These are phyloP conservation scores for Siphlonurus alternatus DNA, from an alignment of 2,888 invertebrate species.

Conservation along the genomic window DNA sequence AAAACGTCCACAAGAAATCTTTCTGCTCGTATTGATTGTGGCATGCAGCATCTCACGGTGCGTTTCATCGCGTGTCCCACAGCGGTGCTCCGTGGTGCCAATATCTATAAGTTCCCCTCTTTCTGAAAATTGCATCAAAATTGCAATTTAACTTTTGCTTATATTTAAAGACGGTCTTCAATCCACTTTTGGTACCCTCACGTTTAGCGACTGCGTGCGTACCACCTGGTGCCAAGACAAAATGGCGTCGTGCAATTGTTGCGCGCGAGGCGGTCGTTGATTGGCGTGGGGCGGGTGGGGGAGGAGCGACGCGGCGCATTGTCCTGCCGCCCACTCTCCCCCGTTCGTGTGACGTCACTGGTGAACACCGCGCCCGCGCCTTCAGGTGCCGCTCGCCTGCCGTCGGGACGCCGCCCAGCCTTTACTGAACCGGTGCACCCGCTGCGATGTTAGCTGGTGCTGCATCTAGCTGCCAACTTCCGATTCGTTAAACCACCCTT, in stretches of 20 bases:
- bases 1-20: too few relatives aligned
- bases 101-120: too few relatives aligned
- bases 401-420: background rate
- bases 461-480: background rate
- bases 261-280: background rate
- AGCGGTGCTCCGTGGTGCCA: too few relatives aligned
- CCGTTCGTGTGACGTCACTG: constrained; percentile 1
- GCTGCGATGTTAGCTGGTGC: background rate
- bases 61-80: too few relatives aligned
- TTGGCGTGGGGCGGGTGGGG: background rate
- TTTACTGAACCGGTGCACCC: too few relatives aligned
- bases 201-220: background rate
- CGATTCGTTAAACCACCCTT: too few relatives aligned
- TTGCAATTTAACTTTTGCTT: too few relatives aligned
- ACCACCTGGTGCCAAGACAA: constrained; percentile 1
- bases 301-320: background rate
- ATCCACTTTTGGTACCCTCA: background rate
- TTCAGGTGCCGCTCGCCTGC: background rate
- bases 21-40: too few relatives aligned
- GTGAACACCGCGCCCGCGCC: background rate
- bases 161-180: too few relatives aligned
- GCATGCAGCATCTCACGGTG: too few relatives aligned
- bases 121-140: too few relatives aligned
- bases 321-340: background rate
- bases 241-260: constrained; percentile 4